These are phyloP conservation scores for Boleophthalmus pectinirostris DNA, from an alignment of 2,113 vertebrate genomes.

Conservation along the genomic window DNA sequence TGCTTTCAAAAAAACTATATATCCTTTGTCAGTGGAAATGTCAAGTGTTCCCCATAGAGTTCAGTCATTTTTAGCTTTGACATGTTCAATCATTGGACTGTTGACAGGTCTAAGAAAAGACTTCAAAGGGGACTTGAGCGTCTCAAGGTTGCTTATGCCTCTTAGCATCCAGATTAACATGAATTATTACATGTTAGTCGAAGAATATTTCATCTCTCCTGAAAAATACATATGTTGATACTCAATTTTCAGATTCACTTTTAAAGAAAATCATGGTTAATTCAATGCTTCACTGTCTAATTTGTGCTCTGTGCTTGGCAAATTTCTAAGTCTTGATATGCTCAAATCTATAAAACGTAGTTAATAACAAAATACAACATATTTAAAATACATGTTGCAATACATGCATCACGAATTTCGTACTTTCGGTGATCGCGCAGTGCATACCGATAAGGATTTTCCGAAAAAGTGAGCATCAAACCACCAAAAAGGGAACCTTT, in stretches of 20 bases:
- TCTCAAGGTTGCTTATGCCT: constrained; percentile 1
- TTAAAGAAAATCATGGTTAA: neutral
- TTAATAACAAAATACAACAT: neutral
- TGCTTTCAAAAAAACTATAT: neutral
- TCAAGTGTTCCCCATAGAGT: neutral
- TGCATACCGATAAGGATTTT: too few species aligned
- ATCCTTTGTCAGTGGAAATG: neutral
- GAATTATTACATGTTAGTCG: neutral
- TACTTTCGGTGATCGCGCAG: too few species aligned
- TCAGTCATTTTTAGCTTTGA: neutral
- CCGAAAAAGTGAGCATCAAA: too few species aligned
- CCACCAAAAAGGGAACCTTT: too few species aligned
- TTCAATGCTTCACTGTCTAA: neutral
- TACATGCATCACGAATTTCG: too few species aligned
- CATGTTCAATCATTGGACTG: neutral
- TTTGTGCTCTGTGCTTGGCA: too few species aligned
- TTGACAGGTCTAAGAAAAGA: neutral
- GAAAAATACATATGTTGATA: neutral
- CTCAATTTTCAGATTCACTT: neutral
- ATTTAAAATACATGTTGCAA: neutral
- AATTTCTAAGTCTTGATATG: neutral
- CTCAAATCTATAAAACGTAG: neutral
- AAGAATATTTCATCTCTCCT: neutral
- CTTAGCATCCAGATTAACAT: neutral
- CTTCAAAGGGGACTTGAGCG: neutral